phyloP scores from a whole-genome alignment of 2,888 invertebrate species.

The Tortricodes alternella region DNA sequence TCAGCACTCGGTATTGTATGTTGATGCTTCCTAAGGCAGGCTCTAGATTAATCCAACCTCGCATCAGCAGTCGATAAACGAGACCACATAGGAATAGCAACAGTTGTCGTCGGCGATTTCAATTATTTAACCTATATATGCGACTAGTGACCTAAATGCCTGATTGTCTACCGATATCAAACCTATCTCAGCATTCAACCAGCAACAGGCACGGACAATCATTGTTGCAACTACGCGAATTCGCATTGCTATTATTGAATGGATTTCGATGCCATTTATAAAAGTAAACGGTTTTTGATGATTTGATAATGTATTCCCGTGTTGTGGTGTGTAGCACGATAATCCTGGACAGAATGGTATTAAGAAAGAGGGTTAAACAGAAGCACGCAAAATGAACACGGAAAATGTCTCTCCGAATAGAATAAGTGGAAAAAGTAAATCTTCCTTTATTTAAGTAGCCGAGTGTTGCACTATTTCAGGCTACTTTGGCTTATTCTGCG shows the following conservation, averaged over 20 bases:
- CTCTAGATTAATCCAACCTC: no score
- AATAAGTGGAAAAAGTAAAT: slow-evolving; percentile 17
- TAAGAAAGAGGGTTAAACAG: background rate
- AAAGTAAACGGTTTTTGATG: no score
- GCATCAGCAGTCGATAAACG: no score
- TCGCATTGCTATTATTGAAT: background rate
- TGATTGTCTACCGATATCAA: slow-evolving; percentile 42
- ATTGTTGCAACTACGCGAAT: background rate
- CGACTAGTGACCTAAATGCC: slow-evolving; percentile 54
- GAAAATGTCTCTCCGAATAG: slow-evolving; percentile 1
- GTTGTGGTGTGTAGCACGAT: no score
- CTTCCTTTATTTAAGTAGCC: slow-evolving; percentile 7
- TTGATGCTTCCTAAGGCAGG: no score
- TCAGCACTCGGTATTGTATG: no score
- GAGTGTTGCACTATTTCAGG: background rate
- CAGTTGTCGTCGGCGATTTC: slow-evolving; percentile 45
- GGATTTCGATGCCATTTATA: no score
- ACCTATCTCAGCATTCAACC: slow-evolving; percentile 33
- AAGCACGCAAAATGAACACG: background rate
- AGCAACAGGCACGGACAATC: slow-evolving; percentile 6
- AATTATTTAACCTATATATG: slow-evolving; percentile 54
- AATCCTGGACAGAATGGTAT: no score
- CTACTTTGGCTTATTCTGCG: background rate
- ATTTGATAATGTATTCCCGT: background rate
- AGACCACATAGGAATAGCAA: background rate